Evolutionary conservation across 2,113 vertebrate species (phyloP), one percentile per base, ranked within the genome.

Genomic region (Puntigrus tetrazona): DNA sequence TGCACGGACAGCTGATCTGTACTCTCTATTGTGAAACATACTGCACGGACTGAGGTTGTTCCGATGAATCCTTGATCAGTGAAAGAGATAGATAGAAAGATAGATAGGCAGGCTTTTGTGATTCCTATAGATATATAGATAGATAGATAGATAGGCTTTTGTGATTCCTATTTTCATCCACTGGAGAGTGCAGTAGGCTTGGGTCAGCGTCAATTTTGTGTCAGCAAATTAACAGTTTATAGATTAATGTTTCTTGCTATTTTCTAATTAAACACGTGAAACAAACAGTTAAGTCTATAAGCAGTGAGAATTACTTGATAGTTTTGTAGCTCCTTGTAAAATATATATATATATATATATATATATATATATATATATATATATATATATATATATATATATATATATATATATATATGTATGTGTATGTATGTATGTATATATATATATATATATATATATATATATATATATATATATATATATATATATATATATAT

Each of bases 171-270:
- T 10, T 57, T 74, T 83, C 34, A 65, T 73, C 82, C 82, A 84
- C 82, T 76, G 82, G 82, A 65, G 82, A 63, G 82, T 84, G 82
- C 82, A 84, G 55, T 84, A 34, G 59, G 9, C n/a, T 76, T 47
- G 18, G 41, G 36, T 47, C 45, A 34, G 22, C 45, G 14, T 45
- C n/a, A 45, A 45, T 25, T 38, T 3, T 36, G 16, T 36, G 4
- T 9, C 63, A 61, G 9, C 10, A 25, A 59, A 27, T 0, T 0
- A 10, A 59, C 0, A 16, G 13, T 16, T 18, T 50, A 50, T 47
- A 47, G 11, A 47, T 18, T 16, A 10, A 18, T 50, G 27, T 7
- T 65, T 3, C 5, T 9, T 65, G 29, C 18, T 65, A 57, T n/a
- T 55, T 7, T 57, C 29, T 29, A 63, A 63, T 27, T 8, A 18